Conservation (phyloP, 2,888 invertebrate species). For the Clusia tigrina region DNA sequence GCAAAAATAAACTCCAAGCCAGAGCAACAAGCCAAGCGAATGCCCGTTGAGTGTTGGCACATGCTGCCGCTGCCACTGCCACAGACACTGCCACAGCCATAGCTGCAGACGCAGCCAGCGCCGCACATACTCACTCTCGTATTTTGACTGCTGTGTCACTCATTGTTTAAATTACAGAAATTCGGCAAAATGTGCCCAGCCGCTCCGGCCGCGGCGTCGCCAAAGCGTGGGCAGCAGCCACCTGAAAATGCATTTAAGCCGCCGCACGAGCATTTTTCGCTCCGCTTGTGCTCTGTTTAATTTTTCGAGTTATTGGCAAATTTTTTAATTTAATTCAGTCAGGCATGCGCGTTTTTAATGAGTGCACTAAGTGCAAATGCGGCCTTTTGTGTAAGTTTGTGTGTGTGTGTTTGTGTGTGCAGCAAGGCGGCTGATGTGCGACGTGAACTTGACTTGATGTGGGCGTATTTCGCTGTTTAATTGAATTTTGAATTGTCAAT, state of each 20-base stretch:
- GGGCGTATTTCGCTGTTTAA: no score
- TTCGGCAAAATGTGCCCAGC: no score
- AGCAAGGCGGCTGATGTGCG: background rate
- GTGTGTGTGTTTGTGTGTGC: background rate
- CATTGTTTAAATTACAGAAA: background rate
- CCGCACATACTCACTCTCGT: no score
- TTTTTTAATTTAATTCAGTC: constrained; percentile 2
- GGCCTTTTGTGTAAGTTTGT: background rate
- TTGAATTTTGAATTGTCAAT: no score
- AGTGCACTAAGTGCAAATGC: background rate
- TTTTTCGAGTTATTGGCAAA: background rate
- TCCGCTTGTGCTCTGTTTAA: background rate
- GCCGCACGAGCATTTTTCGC: background rate
- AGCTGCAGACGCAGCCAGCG: no score
- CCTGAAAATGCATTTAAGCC: background rate
- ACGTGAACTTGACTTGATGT: constrained; percentile 1
- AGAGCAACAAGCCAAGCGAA: no score
- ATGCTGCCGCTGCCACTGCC: background rate
- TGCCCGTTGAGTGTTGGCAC: background rate
- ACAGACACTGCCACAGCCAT: no score
- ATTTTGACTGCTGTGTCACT: background rate
- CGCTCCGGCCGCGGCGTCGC: background rate
- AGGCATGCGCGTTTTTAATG: constrained; percentile 6
- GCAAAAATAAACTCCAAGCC: no score
- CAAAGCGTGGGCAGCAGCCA: background rate